Evolutionary conservation across 2,797 vertebrate species (phyloP), one percentile per base, ranked within the genome.

Genomic region (Syngnathus acus): DNA sequence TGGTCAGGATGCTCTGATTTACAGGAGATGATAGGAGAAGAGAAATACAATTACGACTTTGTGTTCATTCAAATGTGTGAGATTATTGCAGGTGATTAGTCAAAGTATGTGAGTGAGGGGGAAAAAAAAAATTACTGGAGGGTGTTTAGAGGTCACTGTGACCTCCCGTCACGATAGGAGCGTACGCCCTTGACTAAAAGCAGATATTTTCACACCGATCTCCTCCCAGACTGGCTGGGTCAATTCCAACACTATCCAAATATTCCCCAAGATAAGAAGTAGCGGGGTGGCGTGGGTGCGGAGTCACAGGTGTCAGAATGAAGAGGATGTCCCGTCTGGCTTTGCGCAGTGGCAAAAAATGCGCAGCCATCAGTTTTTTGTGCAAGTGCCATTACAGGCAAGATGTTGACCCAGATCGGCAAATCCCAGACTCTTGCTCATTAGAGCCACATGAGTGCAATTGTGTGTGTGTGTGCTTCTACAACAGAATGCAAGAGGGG

Each of bases 391-490:
- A 88, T 89, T 84, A 86, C 72, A 78, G 73, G 71, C 73, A 78
- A 88, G 84, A 89, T 65, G 74, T 76, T 89, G 86, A 85, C 82
- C 86, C 78, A 78, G 78, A 86, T 86, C 77, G 72, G 77, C 84
- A 77, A 84, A 78, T 81, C 84, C 69, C 82, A 88, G 72, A 72
- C 66, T 81, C 69, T 39, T 69, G 72, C 69, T 86, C 76, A 84
- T 82, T 82, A 77, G 54, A 76, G 75, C 83, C 81, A 68, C 71
- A 68, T 65, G 39, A 67, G 55, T 76, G 65, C 32, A 14, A 32
- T 19, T 65, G 64, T 66, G 65, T 76, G 17, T 21, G 58, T 70
- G 66, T 75, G 65, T 71, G 50, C 50, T 9, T 4, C 50, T n/a
- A 51, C 50, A 21, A 59, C 43, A 59, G 23, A 47, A 43, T 26